phyloP scores from a whole-genome alignment of 2,888 invertebrate species.

The Gandaritis pyraliata region DNA sequence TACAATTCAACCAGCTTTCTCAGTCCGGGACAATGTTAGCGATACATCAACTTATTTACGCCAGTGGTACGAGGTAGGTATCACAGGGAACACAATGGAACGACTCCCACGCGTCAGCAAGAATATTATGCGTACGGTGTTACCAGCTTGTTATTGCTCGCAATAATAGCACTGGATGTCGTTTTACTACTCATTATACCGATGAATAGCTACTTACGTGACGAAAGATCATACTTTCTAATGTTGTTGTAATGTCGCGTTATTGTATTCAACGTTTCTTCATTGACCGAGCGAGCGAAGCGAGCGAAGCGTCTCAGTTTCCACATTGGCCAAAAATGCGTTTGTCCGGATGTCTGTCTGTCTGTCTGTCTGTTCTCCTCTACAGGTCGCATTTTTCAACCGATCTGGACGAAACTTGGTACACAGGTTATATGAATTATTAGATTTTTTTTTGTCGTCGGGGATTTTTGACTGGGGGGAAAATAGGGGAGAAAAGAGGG shows the following conservation, averaged over 20 bases:
- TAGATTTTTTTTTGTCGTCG: no score
- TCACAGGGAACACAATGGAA: constrained; percentile 57
- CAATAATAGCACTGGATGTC: constrained; percentile 52
- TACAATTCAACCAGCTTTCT: constrained; percentile 38
- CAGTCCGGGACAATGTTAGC: constrained; percentile 37
- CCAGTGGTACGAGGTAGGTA: constrained; percentile 42
- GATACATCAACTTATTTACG: constrained; percentile 48
- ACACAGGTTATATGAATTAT: no score
- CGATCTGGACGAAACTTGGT: no score
- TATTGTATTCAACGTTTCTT: constrained; percentile 59
- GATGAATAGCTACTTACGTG: constrained; percentile 68
- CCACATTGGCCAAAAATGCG: no score
- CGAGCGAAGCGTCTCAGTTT: no score
- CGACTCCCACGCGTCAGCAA: constrained; percentile 66
- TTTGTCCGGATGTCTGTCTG: no score
- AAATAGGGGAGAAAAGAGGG: no score
- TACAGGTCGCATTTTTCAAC: no score
- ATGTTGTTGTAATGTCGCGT: constrained; percentile 66
- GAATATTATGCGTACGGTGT: constrained; percentile 55
- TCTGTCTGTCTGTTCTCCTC: no score
- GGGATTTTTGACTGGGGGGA: no score
- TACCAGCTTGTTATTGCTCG: constrained; percentile 59
- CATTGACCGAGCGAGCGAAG: no score
- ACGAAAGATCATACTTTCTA: constrained; percentile 74
- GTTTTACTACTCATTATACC: constrained; percentile 62